Percentiles rank a stretch among this genome's conserved stretches.
phyloP scores from a whole-genome alignment of 1,140 invertebrate genomes.

The Colletes latitarsis region DNA sequence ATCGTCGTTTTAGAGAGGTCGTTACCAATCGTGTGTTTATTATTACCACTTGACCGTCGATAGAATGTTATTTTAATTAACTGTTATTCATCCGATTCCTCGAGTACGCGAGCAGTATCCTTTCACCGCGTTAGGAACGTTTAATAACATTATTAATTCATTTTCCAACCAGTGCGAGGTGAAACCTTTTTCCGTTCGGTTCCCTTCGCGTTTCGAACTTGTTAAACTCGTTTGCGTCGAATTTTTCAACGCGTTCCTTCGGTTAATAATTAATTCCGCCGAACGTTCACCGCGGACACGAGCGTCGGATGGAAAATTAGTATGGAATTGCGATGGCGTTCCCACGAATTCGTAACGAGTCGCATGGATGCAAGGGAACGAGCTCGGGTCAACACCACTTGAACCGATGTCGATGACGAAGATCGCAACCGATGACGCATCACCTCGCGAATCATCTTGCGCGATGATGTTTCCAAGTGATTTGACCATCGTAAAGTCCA shows the following conservation, averaged over 20 bases:
- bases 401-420: constrained; percentile 73
- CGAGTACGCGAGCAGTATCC: neutral
- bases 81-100: constrained; percentile 10
- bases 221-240: constrained; percentile 10
- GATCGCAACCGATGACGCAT: constrained; percentile 69
- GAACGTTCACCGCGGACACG: neutral
- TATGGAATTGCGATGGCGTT: constrained; percentile 52
- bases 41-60: neutral
- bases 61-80: constrained; percentile 23
- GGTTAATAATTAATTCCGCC: neutral
- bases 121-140: constrained; percentile 22
- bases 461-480: constrained; percentile 55
- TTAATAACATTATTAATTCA: neutral
- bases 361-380: constrained; percentile 62
- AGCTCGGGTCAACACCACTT: constrained; percentile 73
- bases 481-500: constrained; percentile 37
- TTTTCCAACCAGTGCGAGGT: neutral
- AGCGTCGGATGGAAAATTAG: constrained; percentile 14
- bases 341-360: constrained; percentile 65
- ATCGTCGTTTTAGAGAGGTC: neutral
- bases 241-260: neutral
- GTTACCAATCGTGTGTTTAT: neutral
- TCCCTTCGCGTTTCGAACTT: neutral
- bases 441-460: constrained; percentile 69
- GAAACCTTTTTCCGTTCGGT: neutral